Evolutionary conservation across 2,113 vertebrate genomes (phyloP).

Genomic region (Hypocryptadius cinnamomeus): DNA sequence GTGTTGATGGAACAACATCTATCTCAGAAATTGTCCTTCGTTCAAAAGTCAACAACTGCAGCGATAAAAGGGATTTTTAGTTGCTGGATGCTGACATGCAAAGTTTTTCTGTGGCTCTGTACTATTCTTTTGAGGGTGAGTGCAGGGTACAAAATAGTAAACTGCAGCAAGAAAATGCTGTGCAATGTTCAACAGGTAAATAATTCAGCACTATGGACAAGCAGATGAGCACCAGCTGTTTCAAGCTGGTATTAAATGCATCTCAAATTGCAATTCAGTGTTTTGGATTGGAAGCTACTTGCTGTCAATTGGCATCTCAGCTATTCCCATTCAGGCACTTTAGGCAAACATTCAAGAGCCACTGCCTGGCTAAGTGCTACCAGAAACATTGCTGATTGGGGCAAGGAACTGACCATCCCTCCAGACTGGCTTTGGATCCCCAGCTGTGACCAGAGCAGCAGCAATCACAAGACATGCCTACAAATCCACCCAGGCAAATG

Average conservation of each 20-base stretch:
- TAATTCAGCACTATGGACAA: not conserved
- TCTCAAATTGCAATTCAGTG: not conserved
- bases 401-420: not conserved
- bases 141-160: not conserved
- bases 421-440: not conserved
- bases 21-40: not conserved
- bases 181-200: not conserved
- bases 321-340: not conserved
- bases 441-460: not conserved
- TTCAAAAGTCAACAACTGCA: not conserved
- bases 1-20: not conserved
- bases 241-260: not conserved
- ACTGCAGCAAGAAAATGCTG: not conserved
- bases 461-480: not conserved
- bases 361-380: not conserved
- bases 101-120: not conserved
- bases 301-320: not conserved
- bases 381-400: not conserved
- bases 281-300: not conserved
- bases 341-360: not conserved
- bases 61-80: not conserved
- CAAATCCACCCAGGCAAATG: not conserved
- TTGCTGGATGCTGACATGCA: not conserved
- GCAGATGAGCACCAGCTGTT: not conserved
- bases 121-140: not conserved